phyloP scores from a whole-genome alignment of 2,888 invertebrate species.

The Psylliodes chrysocephalus region DNA sequence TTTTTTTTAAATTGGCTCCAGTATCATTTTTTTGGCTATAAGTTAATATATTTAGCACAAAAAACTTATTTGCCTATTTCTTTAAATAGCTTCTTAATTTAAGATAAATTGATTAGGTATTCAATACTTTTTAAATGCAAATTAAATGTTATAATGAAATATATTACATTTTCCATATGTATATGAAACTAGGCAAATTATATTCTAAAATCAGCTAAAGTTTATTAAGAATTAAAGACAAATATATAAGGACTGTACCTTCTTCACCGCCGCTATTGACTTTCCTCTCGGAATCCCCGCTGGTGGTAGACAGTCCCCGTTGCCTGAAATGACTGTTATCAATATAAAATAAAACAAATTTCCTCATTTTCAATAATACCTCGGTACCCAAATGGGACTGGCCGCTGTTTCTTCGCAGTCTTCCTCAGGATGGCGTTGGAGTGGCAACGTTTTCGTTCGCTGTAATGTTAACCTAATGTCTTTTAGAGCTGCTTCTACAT shows the following conservation, averaged over 20 bases:
- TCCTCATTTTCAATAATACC: constrained; percentile 59
- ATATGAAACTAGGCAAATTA: too few relatives aligned
- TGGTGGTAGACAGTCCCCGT: constrained; percentile 66
- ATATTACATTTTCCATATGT: too few relatives aligned
- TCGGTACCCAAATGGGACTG: constrained; percentile 78
- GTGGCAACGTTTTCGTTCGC: constrained; percentile 74
- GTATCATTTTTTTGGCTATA: too few relatives aligned
- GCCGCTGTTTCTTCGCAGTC: constrained; percentile 65
- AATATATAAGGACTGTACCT: constrained; percentile 54
- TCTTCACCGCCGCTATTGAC: constrained; percentile 74
- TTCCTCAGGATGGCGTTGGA: constrained; percentile 64
- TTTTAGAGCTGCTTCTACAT: constrained; percentile 76
- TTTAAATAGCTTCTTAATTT: too few relatives aligned
- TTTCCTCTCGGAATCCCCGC: constrained; percentile 74
- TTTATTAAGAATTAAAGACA: too few relatives aligned
- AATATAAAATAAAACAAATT: constrained; percentile 43
- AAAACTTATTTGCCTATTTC: too few relatives aligned
- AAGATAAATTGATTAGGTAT: too few relatives aligned
- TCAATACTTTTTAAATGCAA: too few relatives aligned
- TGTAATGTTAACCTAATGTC: constrained; percentile 85
- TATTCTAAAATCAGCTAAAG: too few relatives aligned
- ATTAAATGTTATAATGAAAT: too few relatives aligned
- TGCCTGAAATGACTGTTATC: constrained; percentile 64
- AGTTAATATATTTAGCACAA: too few relatives aligned
- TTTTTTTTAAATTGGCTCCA: too few relatives aligned